phyloP scores from a whole-genome alignment of 2,113 vertebrate genomes.

The Spheniscus mendiculus region DNA sequence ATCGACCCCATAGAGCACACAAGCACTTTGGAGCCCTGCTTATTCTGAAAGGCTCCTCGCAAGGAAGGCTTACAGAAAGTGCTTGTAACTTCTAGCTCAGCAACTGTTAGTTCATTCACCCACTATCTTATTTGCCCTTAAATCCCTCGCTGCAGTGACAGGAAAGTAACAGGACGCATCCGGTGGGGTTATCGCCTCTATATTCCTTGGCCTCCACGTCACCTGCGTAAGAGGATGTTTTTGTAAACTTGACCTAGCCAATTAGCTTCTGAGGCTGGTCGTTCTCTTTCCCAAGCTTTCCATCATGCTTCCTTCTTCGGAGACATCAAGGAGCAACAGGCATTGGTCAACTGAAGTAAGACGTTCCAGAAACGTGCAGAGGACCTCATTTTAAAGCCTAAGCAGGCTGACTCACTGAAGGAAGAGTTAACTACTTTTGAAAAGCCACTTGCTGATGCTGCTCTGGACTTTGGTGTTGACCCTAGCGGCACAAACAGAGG shows the following conservation, averaged over 20 bases:
- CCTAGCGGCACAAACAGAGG: background rate
- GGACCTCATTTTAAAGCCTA: background rate
- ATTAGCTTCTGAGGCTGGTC: background rate
- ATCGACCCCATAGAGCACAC: background rate
- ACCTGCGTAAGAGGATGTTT: background rate
- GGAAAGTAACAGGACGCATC: slow-evolving; percentile 26
- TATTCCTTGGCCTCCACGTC: background rate
- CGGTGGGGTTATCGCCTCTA: background rate
- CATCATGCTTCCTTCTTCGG: background rate
- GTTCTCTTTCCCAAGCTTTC: background rate
- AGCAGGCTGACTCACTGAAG: background rate
- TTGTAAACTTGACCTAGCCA: background rate
- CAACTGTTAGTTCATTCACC: slow-evolving; percentile 19
- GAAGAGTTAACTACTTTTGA: background rate
- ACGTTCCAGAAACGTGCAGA: background rate
- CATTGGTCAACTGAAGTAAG: background rate
- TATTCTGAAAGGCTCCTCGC: background rate
- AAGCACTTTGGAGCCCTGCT: accelerated
- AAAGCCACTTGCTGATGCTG: background rate
- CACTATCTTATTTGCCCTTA: background rate
- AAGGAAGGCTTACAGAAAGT: background rate
- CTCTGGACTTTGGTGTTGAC: background rate
- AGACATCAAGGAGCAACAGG: background rate
- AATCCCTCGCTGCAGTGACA: background rate
- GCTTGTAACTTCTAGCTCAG: background rate